These are phyloP conservation scores for Sphenopsis melanotis DNA, from an alignment of 2,797 vertebrate species.

Conservation along the genomic window DNA sequence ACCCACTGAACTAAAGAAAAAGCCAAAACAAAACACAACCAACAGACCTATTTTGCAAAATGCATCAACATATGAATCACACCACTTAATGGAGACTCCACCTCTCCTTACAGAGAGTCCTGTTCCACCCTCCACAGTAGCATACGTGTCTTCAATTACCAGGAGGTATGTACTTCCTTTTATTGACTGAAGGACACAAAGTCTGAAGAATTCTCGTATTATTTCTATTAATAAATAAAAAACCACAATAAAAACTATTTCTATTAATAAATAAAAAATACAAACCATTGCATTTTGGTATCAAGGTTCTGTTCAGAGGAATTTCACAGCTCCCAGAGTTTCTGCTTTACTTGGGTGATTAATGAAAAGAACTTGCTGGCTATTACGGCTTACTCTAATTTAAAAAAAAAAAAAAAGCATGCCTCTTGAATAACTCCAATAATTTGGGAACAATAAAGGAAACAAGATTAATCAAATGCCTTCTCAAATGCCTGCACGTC, in stretches of 20 bases:
- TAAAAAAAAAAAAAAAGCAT: fast-evolving
- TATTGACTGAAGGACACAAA: not conserved
- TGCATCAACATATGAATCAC: not conserved
- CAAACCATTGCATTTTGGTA: not conserved
- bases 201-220: not conserved
- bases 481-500: not conserved
- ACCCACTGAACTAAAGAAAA: not conserved
- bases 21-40: not conserved
- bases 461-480: not conserved
- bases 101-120: not conserved
- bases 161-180: not conserved
- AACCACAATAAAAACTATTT: not conserved
- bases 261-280: not conserved
- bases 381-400: not conserved
- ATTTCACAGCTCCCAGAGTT: not conserved
- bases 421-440: not conserved
- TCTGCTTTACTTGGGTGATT: not conserved
- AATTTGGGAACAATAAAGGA: not conserved
- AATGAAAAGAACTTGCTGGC: not conserved
- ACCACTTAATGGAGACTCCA: not conserved
- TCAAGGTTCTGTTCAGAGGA: not conserved
- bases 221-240: not conserved
- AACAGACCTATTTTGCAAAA: not conserved
- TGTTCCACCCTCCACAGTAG: not conserved
- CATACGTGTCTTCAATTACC: not conserved